Base-by-base conservation (phyloP, 2,888 invertebrate genomes). In the Pimpla rufipes region DNA sequence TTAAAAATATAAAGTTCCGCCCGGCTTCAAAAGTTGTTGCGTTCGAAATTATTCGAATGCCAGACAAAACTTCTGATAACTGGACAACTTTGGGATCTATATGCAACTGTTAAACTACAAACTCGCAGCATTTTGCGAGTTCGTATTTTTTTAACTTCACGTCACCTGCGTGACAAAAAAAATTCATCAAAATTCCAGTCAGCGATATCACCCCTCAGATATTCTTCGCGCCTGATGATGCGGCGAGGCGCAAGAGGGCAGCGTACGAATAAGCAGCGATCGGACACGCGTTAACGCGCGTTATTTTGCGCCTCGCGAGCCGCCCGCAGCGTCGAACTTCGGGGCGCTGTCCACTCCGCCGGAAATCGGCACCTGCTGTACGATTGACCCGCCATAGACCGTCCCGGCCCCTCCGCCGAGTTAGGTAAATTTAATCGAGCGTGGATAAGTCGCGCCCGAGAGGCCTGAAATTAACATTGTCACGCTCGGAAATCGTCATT, bases 351-450 rank as follows among this genome's bases (percentile, higher is more conserved):
- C 87, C 89, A 88, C 85, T 91, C 91, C 90, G 84, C 86, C 86
- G 92, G 91, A 93, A 91, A 91, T 88, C 89, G 90, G 90, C 92
- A 92, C 92, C 92, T 92, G 92, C 92, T 76, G n/a, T n/a, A 2
- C 50, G 55, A 52, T 64, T 55, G 37, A 55, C 13, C 16, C 21
- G 21, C 21, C 50, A 37, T 64, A 40, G 21, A 64, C 18, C 21
- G 37, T 13, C 42, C 18, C 55, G n/a, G 35, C 55, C 68, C 77
- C 80, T 77, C 67, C 66, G 74, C 70, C 78, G 68, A 77, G 64
- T 83, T 80, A 74, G 68, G 80, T 78, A 78, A 83, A 80, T 83
- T 83, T 83, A 83, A 83, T 80, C 83, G 83, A 77, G 80, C 83
- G 77, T 83, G 74, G 73, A 83, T 68, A 77, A 80, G 68, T 80